Evolutionary conservation across 1,140 invertebrate genomes (phyloP), one percentile per base, ranked within the genome.

Genomic region (Xylocopa sonorina): DNA sequence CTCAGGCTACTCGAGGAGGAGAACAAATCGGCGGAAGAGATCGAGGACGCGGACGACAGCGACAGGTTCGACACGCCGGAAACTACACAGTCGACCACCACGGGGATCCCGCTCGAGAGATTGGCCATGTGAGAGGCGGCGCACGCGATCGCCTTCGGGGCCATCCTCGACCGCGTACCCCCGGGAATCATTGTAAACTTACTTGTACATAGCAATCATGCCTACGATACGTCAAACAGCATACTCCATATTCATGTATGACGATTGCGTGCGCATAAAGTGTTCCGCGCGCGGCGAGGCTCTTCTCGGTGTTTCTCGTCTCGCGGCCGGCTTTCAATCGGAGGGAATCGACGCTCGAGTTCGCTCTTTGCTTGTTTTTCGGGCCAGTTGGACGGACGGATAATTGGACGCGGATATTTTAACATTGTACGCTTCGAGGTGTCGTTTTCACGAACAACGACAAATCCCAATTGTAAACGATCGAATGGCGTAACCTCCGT

Each of bases 161-260:
- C 3, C 24, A 21, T 32, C 21, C 14, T 80, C 38, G 53, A 21
- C 60, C 55, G 18, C 50, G 16, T 29, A n/a, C 18, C 43, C n/a
- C 29, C 46, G 6, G 38, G 58, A 12, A 55, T 41, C 57, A 60
- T 80, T 83, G 82, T 84, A 83, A 84, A 84, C 80, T 82, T 63
- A 73, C 55, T 48, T 83, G 82, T 84, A 83, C 53, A 84, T 84
- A 83, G 58, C 21, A 50, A 72, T 80, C 46, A 72, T 57, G 32
- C 12, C n/a, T 73, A 78, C 55, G 57, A 43, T 77, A 83, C 80
- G 60, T 82, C 50, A 64, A 21, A 67, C 50, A 9, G 38, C 51
- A 46, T 60, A 82, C 58, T 58, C 5, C 51, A 82, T 62, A 60
- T 82, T 78, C 68, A 43, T 63, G 55, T 72, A 60, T 34, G 48